Conservation (phyloP, 2,797 vertebrate genomes). For the Arremon aurantiirostris region DNA sequence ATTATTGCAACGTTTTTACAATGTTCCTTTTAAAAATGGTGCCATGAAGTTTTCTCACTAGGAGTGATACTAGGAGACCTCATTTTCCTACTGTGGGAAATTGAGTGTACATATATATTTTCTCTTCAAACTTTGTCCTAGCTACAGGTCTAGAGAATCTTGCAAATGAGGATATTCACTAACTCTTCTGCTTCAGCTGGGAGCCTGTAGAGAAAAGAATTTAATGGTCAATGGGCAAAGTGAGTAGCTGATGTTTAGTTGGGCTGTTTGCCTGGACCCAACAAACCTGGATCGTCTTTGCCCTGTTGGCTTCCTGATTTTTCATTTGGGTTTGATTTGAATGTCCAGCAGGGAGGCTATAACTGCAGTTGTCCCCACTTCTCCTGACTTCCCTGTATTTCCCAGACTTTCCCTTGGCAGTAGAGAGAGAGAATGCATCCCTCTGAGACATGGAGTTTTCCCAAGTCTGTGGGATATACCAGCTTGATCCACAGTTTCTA, state of each 20-base stretch:
- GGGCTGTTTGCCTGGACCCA: neutral
- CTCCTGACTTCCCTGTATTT: neutral
- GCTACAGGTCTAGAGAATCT: neutral
- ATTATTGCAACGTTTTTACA: neutral
- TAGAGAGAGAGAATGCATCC: neutral
- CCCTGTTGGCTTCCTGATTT: neutral
- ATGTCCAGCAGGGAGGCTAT: neutral
- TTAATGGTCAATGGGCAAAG: neutral
- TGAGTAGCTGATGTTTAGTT: neutral
- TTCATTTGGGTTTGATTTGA: neutral
- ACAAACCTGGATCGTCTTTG: neutral
- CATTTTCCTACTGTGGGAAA: neutral
- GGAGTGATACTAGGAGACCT: neutral
- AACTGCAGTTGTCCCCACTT: neutral
- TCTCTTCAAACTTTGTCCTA: neutral
- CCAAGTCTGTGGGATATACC: neutral
- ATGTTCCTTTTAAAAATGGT: neutral
- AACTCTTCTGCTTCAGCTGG: neutral
- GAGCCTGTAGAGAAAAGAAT: neutral
- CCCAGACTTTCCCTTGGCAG: neutral
- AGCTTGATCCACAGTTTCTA: neutral
- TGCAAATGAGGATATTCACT: neutral
- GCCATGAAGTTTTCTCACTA: neutral
- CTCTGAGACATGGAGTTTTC: neutral
- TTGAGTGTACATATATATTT: too few species aligned